Percentiles rank a stretch among this genome's conserved stretches.
phyloP scores from a whole-genome alignment of 2,888 invertebrate genomes.

The Eurois occulta region DNA sequence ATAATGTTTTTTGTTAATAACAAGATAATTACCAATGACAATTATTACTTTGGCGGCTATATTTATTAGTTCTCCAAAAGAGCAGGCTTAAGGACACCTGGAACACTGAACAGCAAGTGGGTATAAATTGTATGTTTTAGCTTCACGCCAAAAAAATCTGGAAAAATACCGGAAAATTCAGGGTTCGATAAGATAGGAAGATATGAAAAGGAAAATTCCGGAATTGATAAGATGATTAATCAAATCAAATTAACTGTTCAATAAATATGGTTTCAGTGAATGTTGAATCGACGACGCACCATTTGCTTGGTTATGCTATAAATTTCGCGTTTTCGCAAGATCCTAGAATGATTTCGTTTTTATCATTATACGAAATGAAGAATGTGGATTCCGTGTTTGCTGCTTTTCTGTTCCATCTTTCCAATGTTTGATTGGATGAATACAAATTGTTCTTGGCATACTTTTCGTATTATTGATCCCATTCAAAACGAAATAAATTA shows the following conservation, averaged over 20 bases:
- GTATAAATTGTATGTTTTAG: background rate
- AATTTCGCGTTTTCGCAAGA: conserved; percentile 38
- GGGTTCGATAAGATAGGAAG: background rate
- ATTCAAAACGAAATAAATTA: background rate
- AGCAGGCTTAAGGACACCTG: background rate
- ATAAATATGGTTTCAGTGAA: background rate
- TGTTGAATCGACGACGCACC: background rate
- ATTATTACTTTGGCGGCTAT: background rate
- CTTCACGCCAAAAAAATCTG: background rate
- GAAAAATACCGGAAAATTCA: too few species aligned
- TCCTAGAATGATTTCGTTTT: conserved; percentile 27
- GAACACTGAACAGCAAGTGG: background rate
- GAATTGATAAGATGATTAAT: background rate
- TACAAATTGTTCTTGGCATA: conserved; percentile 29
- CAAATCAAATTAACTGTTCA: background rate
- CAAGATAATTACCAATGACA: too few species aligned
- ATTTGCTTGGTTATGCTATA: conserved; percentile 1
- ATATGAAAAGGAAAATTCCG: background rate
- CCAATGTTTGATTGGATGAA: conserved; percentile 33
- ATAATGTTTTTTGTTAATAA: background rate
- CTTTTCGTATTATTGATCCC: conserved; percentile 20
- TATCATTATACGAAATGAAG: conserved; percentile 26
- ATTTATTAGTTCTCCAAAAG: background rate
- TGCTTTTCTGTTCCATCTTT: conserved; percentile 41
- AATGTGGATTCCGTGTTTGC: conserved; percentile 42